Conservation (phyloP, 1,140 invertebrate genomes). For the Meloidogyne hapla region DNA sequence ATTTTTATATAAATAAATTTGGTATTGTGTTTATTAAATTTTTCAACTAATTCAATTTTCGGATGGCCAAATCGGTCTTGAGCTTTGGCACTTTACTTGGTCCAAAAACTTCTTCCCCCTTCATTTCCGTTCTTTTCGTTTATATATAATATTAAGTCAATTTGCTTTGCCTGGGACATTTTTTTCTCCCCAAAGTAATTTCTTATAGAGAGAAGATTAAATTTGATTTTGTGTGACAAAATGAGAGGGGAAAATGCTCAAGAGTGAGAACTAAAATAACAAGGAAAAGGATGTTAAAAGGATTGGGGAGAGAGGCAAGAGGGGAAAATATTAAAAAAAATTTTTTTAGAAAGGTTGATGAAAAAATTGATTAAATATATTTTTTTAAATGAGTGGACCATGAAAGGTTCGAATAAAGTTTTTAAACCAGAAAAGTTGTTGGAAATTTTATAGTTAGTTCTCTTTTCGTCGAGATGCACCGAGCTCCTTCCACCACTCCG, state of each 20-base stretch:
- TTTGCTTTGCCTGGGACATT: neutral
- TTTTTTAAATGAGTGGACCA: too few relatives aligned
- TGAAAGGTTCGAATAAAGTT: too few relatives aligned
- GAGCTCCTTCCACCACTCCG: too few relatives aligned
- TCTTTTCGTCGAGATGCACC: too few relatives aligned
- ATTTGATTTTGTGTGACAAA: neutral
- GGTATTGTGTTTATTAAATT: neutral
- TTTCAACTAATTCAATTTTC: neutral
- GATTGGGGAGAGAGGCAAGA: neutral
- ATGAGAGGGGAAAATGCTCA: neutral
- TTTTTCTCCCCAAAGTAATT: neutral
- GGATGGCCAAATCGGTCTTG: neutral
- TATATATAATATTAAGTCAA: neutral
- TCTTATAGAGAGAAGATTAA: neutral
- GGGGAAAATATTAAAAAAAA: neutral
- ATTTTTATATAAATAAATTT: too few relatives aligned
- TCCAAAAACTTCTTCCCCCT: neutral
- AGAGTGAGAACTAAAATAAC: neutral
- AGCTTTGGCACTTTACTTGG: slow-evolving; percentile 11
- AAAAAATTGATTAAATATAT: too few relatives aligned
- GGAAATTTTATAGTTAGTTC: too few relatives aligned
- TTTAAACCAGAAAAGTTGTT: too few relatives aligned
- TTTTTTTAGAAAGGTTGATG: neutral
- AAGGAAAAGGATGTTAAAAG: neutral
- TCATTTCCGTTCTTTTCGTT: neutral